phyloP scores from a whole-genome alignment of 2,113 vertebrate species.

The Hemibates koningsi region DNA sequence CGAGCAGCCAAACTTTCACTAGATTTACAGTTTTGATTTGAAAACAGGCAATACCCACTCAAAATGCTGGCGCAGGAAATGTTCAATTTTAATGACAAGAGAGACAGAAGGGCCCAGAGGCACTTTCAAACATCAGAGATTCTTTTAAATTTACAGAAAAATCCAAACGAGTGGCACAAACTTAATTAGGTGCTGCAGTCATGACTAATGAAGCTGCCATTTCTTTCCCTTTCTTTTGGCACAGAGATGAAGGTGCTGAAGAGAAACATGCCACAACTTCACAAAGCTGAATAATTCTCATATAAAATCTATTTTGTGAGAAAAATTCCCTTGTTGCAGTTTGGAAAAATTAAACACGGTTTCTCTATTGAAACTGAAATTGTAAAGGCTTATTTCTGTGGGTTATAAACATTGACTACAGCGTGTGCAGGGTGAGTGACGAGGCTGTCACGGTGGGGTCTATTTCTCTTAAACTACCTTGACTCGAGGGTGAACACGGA shows the following conservation, averaged over 20 bases:
- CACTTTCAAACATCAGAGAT: slow-evolving; percentile 63
- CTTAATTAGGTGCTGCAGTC: slow-evolving; percentile 64
- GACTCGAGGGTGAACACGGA: slow-evolving; percentile 28
- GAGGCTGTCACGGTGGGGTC: slow-evolving; percentile 9
- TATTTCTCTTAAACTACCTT: slow-evolving; percentile 16
- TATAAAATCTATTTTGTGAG: not conserved
- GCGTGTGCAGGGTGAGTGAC: slow-evolving; percentile 11
- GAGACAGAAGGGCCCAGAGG: slow-evolving; percentile 44
- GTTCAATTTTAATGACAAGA: slow-evolving; percentile 56
- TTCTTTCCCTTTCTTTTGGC: slow-evolving; percentile 43
- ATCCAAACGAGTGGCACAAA: slow-evolving; percentile 57
- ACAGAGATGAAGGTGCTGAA: slow-evolving; percentile 40
- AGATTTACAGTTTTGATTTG: slow-evolving; percentile 36
- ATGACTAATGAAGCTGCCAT: slow-evolving; percentile 57
- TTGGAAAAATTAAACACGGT: not conserved
- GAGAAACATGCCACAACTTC: slow-evolving; percentile 32
- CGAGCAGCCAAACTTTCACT: not conserved
- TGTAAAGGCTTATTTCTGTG: not conserved
- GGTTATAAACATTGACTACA: not conserved
- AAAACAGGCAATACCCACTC: slow-evolving; percentile 27
- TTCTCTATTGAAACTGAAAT: not conserved
- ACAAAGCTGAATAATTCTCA: slow-evolving; percentile 21
- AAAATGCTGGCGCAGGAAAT: slow-evolving; percentile 34
- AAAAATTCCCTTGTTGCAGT: not conserved
- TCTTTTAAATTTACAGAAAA: slow-evolving; percentile 60